A percentile compares a stretch with the other conserved stretches of the same genome.
phyloP scores from a whole-genome alignment of 1,140 invertebrate genomes.

The Megathymus violae region DNA sequence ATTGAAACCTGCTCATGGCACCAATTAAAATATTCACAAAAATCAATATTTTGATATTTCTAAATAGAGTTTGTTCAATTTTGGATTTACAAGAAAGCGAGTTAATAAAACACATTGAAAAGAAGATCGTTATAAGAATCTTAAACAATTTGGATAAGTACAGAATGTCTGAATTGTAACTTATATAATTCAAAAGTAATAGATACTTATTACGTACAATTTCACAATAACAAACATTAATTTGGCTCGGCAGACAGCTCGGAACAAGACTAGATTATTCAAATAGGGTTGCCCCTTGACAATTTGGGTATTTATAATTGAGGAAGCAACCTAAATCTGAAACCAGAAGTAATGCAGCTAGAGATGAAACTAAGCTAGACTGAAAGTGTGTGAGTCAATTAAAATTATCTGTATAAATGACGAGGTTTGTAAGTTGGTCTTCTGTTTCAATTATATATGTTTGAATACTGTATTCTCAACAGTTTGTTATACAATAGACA shows the following conservation, averaged over 20 bases:
- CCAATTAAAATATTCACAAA: no score
- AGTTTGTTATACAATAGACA: no score
- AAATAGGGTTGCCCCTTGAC: slow-evolving; percentile 5
- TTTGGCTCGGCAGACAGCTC: background rate
- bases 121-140: background rate
- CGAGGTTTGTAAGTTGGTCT: no score
- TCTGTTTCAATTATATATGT: no score
- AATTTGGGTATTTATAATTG: slow-evolving; percentile 3
- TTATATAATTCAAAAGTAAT: background rate
- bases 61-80: no score
- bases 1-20: no score
- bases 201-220: background rate
- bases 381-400: background rate
- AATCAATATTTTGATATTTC: no score
- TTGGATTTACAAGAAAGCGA: no score
- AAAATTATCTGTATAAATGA: no score
- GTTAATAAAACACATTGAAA: no score
- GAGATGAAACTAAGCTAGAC: background rate
- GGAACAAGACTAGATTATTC: background rate
- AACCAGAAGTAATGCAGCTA: background rate
- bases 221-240: slow-evolving; percentile 1
- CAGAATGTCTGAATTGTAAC: no score
- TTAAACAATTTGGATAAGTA: background rate
- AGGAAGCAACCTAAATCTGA: background rate
- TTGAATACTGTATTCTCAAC: no score